Evolutionary conservation across 2,888 invertebrate species (phyloP), one percentile per base, ranked within the genome.

Genomic region (Apodemia hepburni): DNA sequence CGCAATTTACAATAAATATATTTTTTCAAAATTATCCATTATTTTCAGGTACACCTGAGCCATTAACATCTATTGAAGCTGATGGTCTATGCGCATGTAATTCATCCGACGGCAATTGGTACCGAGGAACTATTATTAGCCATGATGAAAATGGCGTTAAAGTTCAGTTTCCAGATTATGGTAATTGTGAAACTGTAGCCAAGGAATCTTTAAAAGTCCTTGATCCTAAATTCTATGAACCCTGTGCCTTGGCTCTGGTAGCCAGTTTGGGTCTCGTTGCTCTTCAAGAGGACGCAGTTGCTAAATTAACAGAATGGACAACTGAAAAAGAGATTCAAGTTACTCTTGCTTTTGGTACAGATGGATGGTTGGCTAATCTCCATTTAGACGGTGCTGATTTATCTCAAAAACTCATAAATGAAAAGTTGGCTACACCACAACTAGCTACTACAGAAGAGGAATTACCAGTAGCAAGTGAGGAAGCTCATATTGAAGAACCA

Each of bases 151-250:
- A 80, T 0, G 84, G 82, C 18, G 90, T 87, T 22, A 86, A 80
- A 29, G 92, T 95, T 0, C 91, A 92, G 62, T 96, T 93, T 75
- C 77, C 94, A 0, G 96, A 96, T 78, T 96, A 95, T 67, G 96
- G 96, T 49, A 95, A 95, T 75, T 79, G 84, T 0, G 95, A 96
- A 79, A 80, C 83, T 6, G 74, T 96, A 0, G 64, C 87, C 0
- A 79, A 72, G 63, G 84, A 78, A 3, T 79, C 84, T 2, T 62
- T 94, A 0, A 93, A 92, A 73, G 78, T 80, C 64, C 80, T 94
- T 8, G 90, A 93, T 63, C 71, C 87, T 1, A 76, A 81, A 63
- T 93, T 92, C 79, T 82, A 72, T 60, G 87, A 89, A 63, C 89
- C 89, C 0, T 85, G 85, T 63, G 74, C 80, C 22, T 68, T 87